Base-by-base conservation (phyloP, 2,888 invertebrate species). In the Drosophila setosimentum region DNA sequence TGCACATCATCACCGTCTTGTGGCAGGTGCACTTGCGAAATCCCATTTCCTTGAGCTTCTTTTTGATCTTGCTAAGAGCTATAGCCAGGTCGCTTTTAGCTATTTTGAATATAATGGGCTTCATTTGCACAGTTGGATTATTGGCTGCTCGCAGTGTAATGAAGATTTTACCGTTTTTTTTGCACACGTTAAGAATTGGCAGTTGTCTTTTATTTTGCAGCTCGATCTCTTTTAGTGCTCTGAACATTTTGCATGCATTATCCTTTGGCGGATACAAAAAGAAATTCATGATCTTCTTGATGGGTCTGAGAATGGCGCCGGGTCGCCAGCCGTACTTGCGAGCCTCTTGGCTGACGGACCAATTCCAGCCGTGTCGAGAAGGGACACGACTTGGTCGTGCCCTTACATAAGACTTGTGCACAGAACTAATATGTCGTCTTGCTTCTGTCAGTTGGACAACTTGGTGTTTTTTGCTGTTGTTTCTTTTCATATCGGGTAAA, bases 21-120 rank as follows among this genome's bases (percentile, higher is more conserved):
- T 94, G 94, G 74, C 94, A 93, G 49, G 93, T 93, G 69, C 94
- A 95, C 77, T 94, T 95, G 1, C 93, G 78, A 80, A 94, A 94
- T 0, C 94, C 94, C 92, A 94, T 93, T 64, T 93, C 93, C 11
- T 94, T 94, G 7, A 94, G 94, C 76, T 93, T 93, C 0, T 93
- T 94, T 73, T 95, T 95, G 0, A 95, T 94, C 70, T 94, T 93
- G 53, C 94, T 94, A 66, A 94, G 93, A 1, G 94, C 94, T 30
- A 94, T 93, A 1, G 86, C 71, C 1, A 90, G 60, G 48, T 95
- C 93, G 81, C 95, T 95, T 82, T 95, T 95, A 1, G 94, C 94
- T 27, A 96, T 95, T 91, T 94, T 95, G 82, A 96, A 96, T 53
- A 95, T 93, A 92, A 96, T 94, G 0, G 96, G 96, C 59, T 95